Evolutionary conservation across 2,113 vertebrate species (phyloP).

Genomic region (Bubalus kerabau): DNA sequence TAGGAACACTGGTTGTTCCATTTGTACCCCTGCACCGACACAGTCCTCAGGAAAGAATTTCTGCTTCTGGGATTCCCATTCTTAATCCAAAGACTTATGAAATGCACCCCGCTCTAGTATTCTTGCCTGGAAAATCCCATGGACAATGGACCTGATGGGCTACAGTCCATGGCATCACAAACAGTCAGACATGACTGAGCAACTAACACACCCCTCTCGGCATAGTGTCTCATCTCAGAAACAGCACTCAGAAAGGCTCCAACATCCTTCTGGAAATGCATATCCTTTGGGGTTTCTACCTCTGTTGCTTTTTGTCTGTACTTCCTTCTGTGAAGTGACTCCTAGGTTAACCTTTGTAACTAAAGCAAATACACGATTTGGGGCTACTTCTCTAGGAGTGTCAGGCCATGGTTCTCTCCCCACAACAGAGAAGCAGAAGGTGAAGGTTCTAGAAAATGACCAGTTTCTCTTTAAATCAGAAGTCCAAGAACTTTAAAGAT

Average conservation of each 20-base stretch:
- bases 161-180: background rate
- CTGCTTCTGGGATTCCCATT: background rate
- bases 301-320: background rate
- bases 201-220: background rate
- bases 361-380: background rate
- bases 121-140: background rate
- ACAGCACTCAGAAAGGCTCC: background rate
- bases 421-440: background rate
- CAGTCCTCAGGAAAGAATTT: background rate
- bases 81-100: background rate
- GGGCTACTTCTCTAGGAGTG: background rate
- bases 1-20: background rate
- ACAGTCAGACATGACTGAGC: background rate
- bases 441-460: background rate
- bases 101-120: background rate
- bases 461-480: background rate
- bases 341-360: background rate
- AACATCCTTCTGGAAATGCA: background rate
- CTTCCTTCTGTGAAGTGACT: background rate
- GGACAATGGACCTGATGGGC: background rate
- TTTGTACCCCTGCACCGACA: background rate
- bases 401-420: background rate
- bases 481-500: background rate
- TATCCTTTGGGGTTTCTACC: background rate
- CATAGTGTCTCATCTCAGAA: background rate